Percentiles rank a stretch among this genome's conserved stretches.
These are phyloP conservation scores for Strigamia transsilvanica DNA, from an alignment of 2,888 invertebrate genomes.

Conservation along the genomic window DNA sequence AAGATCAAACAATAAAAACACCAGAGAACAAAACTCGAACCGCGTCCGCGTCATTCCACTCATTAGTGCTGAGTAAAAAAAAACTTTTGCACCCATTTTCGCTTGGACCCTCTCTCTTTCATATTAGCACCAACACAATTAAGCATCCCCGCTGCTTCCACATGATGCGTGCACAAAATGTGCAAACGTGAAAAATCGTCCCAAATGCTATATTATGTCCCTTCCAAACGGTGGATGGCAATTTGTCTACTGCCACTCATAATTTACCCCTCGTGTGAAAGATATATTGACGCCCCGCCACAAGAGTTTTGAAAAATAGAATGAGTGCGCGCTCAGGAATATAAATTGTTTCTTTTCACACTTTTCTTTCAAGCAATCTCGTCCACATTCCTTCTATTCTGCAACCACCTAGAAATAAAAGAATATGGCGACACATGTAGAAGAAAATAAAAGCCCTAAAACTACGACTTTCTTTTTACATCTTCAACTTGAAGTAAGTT, in stretches of 20 bases:
- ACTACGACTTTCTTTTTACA: neutral
- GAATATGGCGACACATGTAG: neutral
- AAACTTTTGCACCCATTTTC: constrained; percentile 3
- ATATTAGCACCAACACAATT: constrained; percentile 8
- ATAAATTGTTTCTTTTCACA: constrained; percentile 46
- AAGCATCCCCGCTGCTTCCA: constrained; percentile 8
- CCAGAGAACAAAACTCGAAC: neutral
- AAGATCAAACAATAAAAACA: neutral
- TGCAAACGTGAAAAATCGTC: constrained; percentile 32
- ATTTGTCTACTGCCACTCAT: constrained; percentile 54
- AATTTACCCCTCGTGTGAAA: constrained; percentile 53
- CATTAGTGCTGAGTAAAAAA: neutral
- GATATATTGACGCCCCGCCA: constrained; percentile 52
- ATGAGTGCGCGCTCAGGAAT: constrained; percentile 46
- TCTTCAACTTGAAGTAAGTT: neutral
- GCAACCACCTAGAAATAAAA: neutral
- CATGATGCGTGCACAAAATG: constrained; percentile 20
- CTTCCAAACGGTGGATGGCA: constrained; percentile 36
- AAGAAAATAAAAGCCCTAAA: neutral
- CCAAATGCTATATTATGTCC: constrained; percentile 50
- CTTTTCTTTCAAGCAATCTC: constrained; percentile 1
- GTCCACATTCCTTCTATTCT: neutral
- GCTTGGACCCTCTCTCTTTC: neutral
- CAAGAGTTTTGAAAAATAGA: constrained; percentile 52
- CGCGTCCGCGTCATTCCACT: neutral